Base-by-base conservation (phyloP, 2,888 invertebrate species). In the Cacoxenus indagator region DNA sequence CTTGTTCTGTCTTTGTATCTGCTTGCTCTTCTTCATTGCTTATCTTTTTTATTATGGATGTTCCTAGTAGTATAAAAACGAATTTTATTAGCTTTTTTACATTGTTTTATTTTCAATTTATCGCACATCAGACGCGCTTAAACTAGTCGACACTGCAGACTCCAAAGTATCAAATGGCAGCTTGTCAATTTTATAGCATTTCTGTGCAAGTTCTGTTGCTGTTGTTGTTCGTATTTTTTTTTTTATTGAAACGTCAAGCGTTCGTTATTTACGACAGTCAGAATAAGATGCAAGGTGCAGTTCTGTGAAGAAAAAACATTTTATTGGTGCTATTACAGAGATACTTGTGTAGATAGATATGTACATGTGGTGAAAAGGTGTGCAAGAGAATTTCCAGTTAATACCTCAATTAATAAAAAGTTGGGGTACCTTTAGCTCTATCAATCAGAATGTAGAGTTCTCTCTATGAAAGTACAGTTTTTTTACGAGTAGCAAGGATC, bases 251-350 rank as follows among this genome's bases (percentile, higher is more conserved):
- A 73, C 74, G 67, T 69, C 66, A 73, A 67, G 74, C 71, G 75
- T 72, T 69, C 65, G 74, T 81, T 78, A 80, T 81, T 81, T 81
- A 81, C 74, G 80, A 71, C 80, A 78, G 74, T 78, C 62, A 70
- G 77, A 78, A 81, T 81, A 81, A 80, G 82, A 81, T 81, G 80
- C 80, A 81, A 81, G 80, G 82, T 81, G 80, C 82, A 81, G 78
- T 77, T 77, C 82, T 81, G 76, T 70, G 74, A 45, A 24, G 45
- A 62, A 62, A 62, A 37, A 1, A 45, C 26, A 62, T 22, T 62
- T 62, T 62, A 62, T 62, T 43, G 45, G 45, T 24, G 43, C 43
- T 61, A 61, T 61, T 43, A 43, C 3, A 51, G 9, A 51, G 1
- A 48, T 17, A 48, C 1, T 4, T 17, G 19, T 17, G 22, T 17